phyloP scores from a whole-genome alignment of 1,140 invertebrate species.

The Meloidogyne hapla region DNA sequence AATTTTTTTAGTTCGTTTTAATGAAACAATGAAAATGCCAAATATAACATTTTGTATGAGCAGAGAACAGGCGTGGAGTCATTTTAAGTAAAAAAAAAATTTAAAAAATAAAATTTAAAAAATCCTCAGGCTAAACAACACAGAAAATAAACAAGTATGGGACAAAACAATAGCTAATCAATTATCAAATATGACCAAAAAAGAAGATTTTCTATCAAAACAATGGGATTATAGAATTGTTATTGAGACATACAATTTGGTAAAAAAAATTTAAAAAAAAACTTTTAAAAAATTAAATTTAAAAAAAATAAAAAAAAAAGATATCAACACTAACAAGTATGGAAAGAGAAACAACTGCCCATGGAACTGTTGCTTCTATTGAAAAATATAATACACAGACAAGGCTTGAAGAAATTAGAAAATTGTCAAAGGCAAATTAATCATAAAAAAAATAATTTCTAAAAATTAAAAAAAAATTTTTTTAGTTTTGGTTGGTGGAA shows the following conservation, averaged over 20 bases:
- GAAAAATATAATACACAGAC: constrained; percentile 35
- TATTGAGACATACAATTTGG: constrained; percentile 48
- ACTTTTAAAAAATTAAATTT: too few relatives aligned
- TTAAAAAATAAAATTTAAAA: constrained; percentile 37
- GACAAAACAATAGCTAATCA: constrained; percentile 7
- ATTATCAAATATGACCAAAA: constrained; percentile 43
- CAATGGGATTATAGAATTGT: constrained; percentile 48
- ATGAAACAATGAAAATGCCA: constrained; percentile 52
- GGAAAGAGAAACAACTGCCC: constrained; percentile 49
- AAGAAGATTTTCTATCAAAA: constrained; percentile 31
- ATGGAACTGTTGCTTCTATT: constrained; percentile 40
- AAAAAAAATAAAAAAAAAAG: background rate
- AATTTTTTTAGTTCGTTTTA: constrained; percentile 34
- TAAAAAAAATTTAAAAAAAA: background rate
- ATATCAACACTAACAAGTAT: constrained; percentile 35
- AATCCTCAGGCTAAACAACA: background rate
- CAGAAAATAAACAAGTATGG: constrained; percentile 2
- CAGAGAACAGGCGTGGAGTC: constrained; percentile 47
- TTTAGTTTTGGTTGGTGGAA: constrained; percentile 24
- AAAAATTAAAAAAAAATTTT: background rate
- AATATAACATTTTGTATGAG: constrained; percentile 56
- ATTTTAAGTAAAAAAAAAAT: constrained; percentile 42
- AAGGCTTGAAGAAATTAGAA: constrained; percentile 41
- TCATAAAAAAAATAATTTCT: background rate
- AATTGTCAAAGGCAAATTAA: constrained; percentile 47